Percentiles rank a stretch among this genome's conserved stretches.
These are phyloP conservation scores for Petrocephalus schoutedeni DNA, from an alignment of 2,797 vertebrate genomes.

Conservation along the genomic window DNA sequence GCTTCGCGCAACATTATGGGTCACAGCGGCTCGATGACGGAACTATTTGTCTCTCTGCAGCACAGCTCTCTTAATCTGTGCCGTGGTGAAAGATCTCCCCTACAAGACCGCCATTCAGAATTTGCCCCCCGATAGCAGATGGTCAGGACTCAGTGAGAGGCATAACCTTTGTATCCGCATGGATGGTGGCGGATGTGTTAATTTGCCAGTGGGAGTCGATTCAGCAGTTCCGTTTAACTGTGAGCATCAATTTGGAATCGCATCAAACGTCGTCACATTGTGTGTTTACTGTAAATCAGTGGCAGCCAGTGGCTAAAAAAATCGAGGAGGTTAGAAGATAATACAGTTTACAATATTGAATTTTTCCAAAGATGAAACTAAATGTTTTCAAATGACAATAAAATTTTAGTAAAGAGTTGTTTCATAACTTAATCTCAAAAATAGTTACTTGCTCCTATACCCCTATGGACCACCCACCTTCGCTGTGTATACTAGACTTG, in stretches of 20 bases:
- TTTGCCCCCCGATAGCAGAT: neutral
- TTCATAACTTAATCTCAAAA: neutral
- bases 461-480: neutral
- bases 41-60: constrained; percentile 18
- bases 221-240: neutral
- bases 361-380: neutral
- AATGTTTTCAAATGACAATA: neutral
- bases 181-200: constrained; percentile 4
- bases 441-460: neutral
- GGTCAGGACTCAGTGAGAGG: neutral
- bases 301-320: neutral
- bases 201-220: neutral
- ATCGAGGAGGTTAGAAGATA: neutral
- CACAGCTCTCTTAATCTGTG: constrained; percentile 14
- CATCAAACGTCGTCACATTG: neutral
- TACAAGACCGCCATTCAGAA: neutral
- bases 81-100: neutral
- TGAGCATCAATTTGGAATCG: neutral
- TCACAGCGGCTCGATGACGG: constrained; percentile 17
- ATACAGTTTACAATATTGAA: neutral
- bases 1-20: constrained; percentile 44
- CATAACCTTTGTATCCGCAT: neutral
- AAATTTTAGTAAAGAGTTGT: neutral
- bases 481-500: neutral
- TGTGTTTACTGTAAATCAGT: constrained; percentile 3